Conservation (phyloP, 2,113 vertebrate genomes). For the Tiliqua scincoides region DNA sequence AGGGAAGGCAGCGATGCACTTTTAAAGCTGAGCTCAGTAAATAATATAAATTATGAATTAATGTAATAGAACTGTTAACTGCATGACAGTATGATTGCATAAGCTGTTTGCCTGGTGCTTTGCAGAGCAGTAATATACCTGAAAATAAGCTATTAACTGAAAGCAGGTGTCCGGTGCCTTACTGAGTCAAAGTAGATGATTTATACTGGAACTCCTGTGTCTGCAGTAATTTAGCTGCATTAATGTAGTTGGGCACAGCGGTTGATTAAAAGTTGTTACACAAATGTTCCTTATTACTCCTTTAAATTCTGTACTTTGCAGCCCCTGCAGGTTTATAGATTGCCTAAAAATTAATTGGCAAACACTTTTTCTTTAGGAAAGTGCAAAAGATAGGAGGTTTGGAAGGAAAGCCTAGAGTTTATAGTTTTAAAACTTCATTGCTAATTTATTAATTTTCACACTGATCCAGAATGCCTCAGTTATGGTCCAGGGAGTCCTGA, state of each 20-base stretch:
- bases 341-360: conserved; percentile 79
- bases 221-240: conserved; percentile 74
- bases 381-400: conserved; percentile 62
- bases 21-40: conserved; percentile 80
- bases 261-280: conserved; percentile 86
- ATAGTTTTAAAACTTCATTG: conserved; percentile 63
- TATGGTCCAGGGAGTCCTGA: neutral
- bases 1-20: conserved; percentile 70
- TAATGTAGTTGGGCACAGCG: conserved; percentile 78
- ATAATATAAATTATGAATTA: conserved; percentile 86
- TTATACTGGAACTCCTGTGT: conserved; percentile 75
- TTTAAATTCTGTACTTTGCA: conserved; percentile 73
- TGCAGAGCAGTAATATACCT: conserved; percentile 82
- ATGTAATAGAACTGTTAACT: conserved; percentile 78
- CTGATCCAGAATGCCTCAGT: conserved; percentile 36
- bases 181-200: conserved; percentile 79
- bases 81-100: conserved; percentile 69
- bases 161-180: conserved; percentile 80
- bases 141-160: conserved; percentile 83
- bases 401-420: conserved; percentile 45
- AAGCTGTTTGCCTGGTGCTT: conserved; percentile 80
- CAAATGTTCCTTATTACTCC: conserved; percentile 78
- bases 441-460: conserved; percentile 67
- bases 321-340: conserved; percentile 74
- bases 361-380: conserved; percentile 65